phyloP scores from a whole-genome alignment of 1,140 invertebrate species.

The Calephelis virginiensis region DNA sequence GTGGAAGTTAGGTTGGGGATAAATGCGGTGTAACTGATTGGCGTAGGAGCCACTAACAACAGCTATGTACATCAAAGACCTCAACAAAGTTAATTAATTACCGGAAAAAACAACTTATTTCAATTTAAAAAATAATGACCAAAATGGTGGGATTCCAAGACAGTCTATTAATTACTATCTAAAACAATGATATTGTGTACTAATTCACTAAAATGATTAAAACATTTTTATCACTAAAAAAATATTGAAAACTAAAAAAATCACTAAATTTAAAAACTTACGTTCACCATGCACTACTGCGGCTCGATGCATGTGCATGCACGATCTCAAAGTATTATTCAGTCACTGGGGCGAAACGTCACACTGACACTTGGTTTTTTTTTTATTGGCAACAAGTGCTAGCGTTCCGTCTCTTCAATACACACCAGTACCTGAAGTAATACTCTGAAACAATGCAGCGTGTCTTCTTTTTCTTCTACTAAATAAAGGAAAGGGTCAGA shows the following conservation, averaged over 20 bases:
- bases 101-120: too few relatives aligned
- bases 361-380: conserved; percentile 32
- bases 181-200: too few relatives aligned
- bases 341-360: conserved; percentile 62
- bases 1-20: too few relatives aligned
- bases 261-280: conserved; percentile 29
- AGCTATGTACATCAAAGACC: too few relatives aligned
- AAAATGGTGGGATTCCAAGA: too few relatives aligned
- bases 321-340: conserved; percentile 75
- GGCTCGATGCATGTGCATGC: conserved; percentile 43
- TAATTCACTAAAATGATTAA: background rate
- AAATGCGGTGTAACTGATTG: too few relatives aligned
- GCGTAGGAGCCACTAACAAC: too few relatives aligned
- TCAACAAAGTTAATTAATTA: too few relatives aligned
- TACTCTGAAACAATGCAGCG: conserved; percentile 89
- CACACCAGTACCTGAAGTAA: conserved; percentile 98
- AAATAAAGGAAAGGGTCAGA: conserved; percentile 17
- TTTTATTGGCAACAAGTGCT: conserved; percentile 24
- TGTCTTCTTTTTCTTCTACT: conserved; percentile 55
- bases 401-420: conserved; percentile 33
- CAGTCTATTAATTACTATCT: too few relatives aligned
- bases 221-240: background rate
- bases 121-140: too few relatives aligned
- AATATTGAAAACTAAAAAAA: background rate
- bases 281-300: conserved; percentile 60